Percentiles rank a stretch among this genome's conserved stretches.
Evolutionary conservation across 2,888 invertebrate species (phyloP).

Genomic region (Fragum fragum): DNA sequence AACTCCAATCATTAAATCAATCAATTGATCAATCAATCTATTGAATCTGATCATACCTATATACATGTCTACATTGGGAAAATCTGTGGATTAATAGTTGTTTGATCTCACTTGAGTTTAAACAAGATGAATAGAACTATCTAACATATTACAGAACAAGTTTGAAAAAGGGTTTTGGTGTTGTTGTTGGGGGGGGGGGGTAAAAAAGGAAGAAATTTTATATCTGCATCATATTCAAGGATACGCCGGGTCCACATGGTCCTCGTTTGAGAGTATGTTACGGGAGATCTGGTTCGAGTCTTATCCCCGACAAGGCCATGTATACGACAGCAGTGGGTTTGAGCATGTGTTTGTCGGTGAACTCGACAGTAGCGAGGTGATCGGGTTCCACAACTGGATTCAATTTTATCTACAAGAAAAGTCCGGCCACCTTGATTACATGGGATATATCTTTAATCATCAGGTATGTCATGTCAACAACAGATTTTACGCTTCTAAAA

Average conservation of each 20-base stretch:
- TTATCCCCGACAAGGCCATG: slow-evolving; percentile 90
- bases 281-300: slow-evolving; percentile 89
- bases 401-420: slow-evolving; percentile 93
- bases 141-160: too few relatives aligned
- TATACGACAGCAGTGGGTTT: slow-evolving; percentile 95
- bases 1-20: too few relatives aligned
- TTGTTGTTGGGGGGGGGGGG: too few relatives aligned
- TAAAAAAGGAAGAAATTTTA: too few relatives aligned
- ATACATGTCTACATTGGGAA: too few relatives aligned
- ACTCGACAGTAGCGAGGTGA: slow-evolving; percentile 91
- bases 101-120: too few relatives aligned
- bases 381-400: slow-evolving; percentile 96
- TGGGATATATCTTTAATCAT: slow-evolving; percentile 73
- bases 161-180: too few relatives aligned
- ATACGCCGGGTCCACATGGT: slow-evolving; percentile 45
- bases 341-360: slow-evolving; percentile 97
- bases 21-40: too few relatives aligned
- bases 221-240: slow-evolving; percentile 47
- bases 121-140: too few relatives aligned
- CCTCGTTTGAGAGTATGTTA: slow-evolving; percentile 49
- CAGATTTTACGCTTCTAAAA: too few relatives aligned
- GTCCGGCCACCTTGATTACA: slow-evolving; percentile 72
- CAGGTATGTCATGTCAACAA: slow-evolving; percentile 62
- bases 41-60: too few relatives aligned
- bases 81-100: too few relatives aligned